phyloP scores from a whole-genome alignment of 2,888 invertebrate genomes.

The Fissipunctia ypsillon region DNA sequence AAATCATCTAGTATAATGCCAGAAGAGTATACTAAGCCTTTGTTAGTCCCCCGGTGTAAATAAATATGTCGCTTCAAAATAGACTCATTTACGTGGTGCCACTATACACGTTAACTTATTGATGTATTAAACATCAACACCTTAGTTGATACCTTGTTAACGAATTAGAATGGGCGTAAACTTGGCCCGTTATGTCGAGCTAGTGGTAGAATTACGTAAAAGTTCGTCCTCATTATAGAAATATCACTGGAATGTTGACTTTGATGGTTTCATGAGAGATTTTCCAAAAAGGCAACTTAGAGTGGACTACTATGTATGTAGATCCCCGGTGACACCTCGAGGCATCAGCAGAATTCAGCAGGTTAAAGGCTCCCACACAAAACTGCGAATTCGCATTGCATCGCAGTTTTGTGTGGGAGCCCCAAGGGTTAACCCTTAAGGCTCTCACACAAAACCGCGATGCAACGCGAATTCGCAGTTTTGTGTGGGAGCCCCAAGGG shows the following conservation, averaged over 20 bases:
- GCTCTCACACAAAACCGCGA: too few species aligned
- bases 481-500: too few species aligned
- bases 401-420: too few species aligned
- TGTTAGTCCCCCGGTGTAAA: not conserved
- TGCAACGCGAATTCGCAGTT: too few species aligned
- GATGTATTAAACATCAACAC: constrained; percentile 9
- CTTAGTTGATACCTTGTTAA: constrained; percentile 7
- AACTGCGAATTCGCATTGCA: too few species aligned
- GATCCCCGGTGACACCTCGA: too few species aligned
- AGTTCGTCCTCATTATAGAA: not conserved
- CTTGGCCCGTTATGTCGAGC: constrained; percentile 2
- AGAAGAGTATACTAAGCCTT: not conserved
- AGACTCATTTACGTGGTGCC: constrained; percentile 1
- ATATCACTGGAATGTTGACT: not conserved
- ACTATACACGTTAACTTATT: not conserved
- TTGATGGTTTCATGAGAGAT: not conserved
- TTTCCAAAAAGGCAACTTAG: not conserved
- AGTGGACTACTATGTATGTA: too few species aligned
- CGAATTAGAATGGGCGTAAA: not conserved
- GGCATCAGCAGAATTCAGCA: too few species aligned
- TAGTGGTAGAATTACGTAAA: not conserved
- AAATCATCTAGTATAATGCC: too few species aligned
- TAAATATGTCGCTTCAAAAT: constrained; percentile 1
- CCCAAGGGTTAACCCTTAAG: too few species aligned
- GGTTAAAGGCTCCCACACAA: too few species aligned